Evolutionary conservation across 2,797 vertebrate species (phyloP).

Genomic region (Poecile montanus): DNA sequence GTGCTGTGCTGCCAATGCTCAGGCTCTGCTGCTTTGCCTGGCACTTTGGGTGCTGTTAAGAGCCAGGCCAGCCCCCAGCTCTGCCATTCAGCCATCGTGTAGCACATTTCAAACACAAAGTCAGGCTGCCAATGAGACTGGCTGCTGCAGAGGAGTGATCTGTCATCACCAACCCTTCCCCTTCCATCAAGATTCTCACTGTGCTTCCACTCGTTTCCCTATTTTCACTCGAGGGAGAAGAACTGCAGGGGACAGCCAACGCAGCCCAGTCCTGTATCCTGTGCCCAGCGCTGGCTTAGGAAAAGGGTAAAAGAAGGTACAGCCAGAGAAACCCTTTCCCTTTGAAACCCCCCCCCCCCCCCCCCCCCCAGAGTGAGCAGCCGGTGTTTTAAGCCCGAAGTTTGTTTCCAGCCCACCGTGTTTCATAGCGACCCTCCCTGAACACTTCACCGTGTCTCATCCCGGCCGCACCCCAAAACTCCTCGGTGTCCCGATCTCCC

Average conservation of each 20-base stretch:
- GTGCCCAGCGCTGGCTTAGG: background rate
- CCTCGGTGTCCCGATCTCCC: background rate
- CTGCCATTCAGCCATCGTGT: background rate
- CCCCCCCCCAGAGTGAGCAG: background rate
- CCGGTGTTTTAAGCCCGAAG: background rate
- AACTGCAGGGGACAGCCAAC: background rate
- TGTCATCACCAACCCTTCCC: background rate
- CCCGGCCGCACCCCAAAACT: background rate
- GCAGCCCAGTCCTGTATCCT: background rate
- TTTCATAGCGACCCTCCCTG: background rate
- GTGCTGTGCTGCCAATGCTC: background rate
- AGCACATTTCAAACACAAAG: background rate
- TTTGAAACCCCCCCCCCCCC: background rate
- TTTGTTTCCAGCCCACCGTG: background rate
- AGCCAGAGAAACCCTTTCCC: background rate
- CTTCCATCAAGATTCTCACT: rapidly evolving
- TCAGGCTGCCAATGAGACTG: background rate
- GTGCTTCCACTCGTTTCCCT: background rate
- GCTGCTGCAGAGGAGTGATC: background rate
- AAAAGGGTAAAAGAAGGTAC: background rate
- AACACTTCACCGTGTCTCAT: background rate
- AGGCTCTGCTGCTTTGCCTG: background rate
- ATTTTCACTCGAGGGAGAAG: background rate
- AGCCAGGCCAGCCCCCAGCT: background rate
- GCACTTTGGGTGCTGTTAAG: background rate